Percentiles rank a stretch among this genome's conserved stretches.
These are phyloP conservation scores for Chalcis sispes DNA, from an alignment of 2,888 invertebrate species.

Conservation along the genomic window DNA sequence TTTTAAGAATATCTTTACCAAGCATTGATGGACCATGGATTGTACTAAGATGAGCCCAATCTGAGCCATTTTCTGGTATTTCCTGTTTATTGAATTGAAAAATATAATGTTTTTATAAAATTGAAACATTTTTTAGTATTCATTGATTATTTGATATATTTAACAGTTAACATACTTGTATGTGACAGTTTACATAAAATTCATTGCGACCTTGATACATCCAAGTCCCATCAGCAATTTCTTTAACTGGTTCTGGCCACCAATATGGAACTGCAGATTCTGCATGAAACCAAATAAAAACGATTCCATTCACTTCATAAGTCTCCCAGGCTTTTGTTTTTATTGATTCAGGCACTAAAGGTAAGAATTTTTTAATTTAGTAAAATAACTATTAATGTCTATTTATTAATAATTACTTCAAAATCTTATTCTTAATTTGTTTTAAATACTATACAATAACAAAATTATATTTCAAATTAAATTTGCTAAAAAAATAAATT, in stretches of 20 bases:
- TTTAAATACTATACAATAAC: not conserved
- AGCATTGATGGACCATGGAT: conserved; percentile 82
- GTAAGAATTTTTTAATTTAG: not conserved
- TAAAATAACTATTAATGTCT: too few relatives aligned
- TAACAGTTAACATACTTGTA: conserved; percentile 79
- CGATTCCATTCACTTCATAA: conserved; percentile 83
- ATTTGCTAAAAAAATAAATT: not conserved
- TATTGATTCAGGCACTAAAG: conserved; percentile 83
- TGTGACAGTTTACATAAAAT: conserved; percentile 86
- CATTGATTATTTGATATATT: not conserved
- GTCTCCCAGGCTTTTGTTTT: conserved; percentile 84
- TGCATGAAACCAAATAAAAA: conserved; percentile 91
- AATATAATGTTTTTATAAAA: conserved; percentile 15
- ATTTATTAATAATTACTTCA: not conserved
- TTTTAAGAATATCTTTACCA: conserved; percentile 58
- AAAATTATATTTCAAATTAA: not conserved
- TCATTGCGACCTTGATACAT: conserved; percentile 87
- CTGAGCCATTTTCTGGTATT: conserved; percentile 93
- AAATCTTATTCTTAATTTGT: too few relatives aligned
- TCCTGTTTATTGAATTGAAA: conserved; percentile 79
- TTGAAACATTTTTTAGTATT: conserved; percentile 31
- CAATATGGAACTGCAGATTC: conserved; percentile 84
- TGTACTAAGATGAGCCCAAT: conserved; percentile 87
- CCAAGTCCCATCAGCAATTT: conserved; percentile 79
- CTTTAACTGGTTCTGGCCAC: conserved; percentile 79